A percentile compares a stretch with the other conserved stretches of the same genome.
These are phyloP conservation scores for Dolichomitus sp. DNA, from an alignment of 2,888 invertebrate species.

Conservation along the genomic window DNA sequence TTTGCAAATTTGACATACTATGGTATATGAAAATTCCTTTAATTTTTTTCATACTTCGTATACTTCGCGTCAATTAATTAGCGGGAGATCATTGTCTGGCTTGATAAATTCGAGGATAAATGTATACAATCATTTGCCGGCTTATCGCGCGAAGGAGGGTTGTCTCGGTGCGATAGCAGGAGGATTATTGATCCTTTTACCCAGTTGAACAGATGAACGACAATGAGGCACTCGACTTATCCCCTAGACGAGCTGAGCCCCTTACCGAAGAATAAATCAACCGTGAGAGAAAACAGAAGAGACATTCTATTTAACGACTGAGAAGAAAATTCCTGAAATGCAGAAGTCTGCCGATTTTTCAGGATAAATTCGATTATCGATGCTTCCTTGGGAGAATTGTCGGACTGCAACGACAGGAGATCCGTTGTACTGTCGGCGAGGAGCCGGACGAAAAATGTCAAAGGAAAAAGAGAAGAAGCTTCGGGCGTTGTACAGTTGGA, in stretches of 20 bases:
- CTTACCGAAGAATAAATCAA: conserved; percentile 30
- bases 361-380: conserved; percentile 53
- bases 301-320: conserved; percentile 36
- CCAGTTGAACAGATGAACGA: conserved; percentile 17
- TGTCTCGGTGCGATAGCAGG: neutral
- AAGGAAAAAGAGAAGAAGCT: conserved; percentile 44
- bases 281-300: conserved; percentile 17
- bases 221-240: conserved; percentile 36
- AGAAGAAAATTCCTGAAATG: neutral
- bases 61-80: neutral
- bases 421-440: conserved; percentile 29
- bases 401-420: conserved; percentile 38
- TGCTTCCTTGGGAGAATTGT: conserved; percentile 9
- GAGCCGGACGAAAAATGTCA: conserved; percentile 40
- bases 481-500: conserved; percentile 43
- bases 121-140: conserved; percentile 59
- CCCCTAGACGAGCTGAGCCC: neutral
- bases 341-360: neutral
- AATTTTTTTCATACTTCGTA: too few species aligned
- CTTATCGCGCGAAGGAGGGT: conserved; percentile 6
- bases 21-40: too few species aligned
- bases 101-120: conserved; percentile 56
- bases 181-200: conserved; percentile 44
- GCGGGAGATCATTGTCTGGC: conserved; percentile 58
- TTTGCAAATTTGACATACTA: too few species aligned